Evolutionary conservation across 2,888 invertebrate species (phyloP).

Genomic region (Caenorhabditis sp.): DNA sequence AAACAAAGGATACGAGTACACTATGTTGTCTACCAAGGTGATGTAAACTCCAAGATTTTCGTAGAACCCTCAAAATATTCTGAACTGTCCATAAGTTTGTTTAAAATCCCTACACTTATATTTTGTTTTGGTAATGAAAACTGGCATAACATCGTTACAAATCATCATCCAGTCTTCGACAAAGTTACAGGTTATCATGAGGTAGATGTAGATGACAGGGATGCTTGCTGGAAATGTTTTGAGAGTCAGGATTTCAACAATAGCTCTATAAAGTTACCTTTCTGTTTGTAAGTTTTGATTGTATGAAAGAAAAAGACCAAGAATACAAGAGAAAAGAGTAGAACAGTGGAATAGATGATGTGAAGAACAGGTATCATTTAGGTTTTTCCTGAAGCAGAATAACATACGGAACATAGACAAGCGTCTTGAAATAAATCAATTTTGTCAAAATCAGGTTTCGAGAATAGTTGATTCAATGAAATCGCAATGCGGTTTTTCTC

Average conservation of each 20-base stretch:
- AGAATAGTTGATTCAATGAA: no score
- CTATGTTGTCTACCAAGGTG: constrained; percentile 2
- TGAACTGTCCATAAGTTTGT: background rate
- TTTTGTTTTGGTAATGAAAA: background rate
- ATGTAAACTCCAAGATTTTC: background rate
- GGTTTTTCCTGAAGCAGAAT: background rate
- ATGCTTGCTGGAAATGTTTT: constrained; percentile 1
- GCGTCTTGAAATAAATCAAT: no score
- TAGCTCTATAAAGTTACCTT: background rate
- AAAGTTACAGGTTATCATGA: constrained; percentile 28
- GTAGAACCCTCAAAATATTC: background rate
- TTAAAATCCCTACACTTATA: constrained; percentile 2
- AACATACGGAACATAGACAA: background rate
- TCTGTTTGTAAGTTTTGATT: constrained; percentile 11
- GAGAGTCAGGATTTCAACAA: background rate
- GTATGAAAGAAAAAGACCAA: constrained; percentile 13
- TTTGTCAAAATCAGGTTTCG: no score
- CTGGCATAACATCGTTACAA: constrained; percentile 11
- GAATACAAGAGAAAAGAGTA: constrained; percentile 3
- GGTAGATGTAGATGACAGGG: constrained; percentile 17
- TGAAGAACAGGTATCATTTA: constrained; percentile 13
- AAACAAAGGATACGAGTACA: constrained; percentile 31
- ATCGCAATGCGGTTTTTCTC: no score
- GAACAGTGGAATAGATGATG: background rate
- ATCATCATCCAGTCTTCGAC: background rate